A percentile compares a stretch with the other conserved stretches of the same genome.
These are phyloP conservation scores for Tragelaphus imberbis DNA, from an alignment of 2,113 vertebrate species.

Conservation along the genomic window DNA sequence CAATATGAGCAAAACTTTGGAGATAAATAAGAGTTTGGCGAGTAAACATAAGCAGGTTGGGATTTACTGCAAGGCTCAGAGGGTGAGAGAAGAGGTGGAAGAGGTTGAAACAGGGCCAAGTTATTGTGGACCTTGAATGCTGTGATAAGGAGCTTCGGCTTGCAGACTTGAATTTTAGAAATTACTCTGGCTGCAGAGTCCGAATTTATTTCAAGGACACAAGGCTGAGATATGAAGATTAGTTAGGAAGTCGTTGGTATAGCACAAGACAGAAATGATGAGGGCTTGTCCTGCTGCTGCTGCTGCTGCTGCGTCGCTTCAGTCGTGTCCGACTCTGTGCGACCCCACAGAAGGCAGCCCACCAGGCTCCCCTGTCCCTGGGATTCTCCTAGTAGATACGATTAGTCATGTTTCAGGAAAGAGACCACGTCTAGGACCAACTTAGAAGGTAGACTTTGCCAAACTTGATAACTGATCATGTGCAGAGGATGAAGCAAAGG, in stretches of 20 bases:
- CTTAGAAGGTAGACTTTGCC: not conserved
- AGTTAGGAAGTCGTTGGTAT: not conserved
- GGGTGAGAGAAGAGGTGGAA: not conserved
- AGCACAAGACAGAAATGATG: not conserved
- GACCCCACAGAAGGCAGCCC: too few relatives aligned
- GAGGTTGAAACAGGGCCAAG: not conserved
- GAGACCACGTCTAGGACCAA: not conserved
- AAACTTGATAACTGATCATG: not conserved
- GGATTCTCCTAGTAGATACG: too few relatives aligned
- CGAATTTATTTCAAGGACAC: not conserved
- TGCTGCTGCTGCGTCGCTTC: too few relatives aligned
- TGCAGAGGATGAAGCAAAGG: not conserved
- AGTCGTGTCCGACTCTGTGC: too few relatives aligned
- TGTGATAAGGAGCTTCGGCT: not conserved
- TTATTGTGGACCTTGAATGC: not conserved
- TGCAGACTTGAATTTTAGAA: not conserved
- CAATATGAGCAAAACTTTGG: not conserved
- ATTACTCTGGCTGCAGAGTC: not conserved
- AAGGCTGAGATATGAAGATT: not conserved
- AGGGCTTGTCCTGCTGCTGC: not conserved
- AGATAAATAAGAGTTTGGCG: not conserved
- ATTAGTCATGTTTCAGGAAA: not conserved
- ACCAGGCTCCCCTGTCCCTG: too few relatives aligned
- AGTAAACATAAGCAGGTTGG: not conserved
- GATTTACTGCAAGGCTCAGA: not conserved